phyloP scores from a whole-genome alignment of 2,113 vertebrate genomes.

The Cettia cetti region DNA sequence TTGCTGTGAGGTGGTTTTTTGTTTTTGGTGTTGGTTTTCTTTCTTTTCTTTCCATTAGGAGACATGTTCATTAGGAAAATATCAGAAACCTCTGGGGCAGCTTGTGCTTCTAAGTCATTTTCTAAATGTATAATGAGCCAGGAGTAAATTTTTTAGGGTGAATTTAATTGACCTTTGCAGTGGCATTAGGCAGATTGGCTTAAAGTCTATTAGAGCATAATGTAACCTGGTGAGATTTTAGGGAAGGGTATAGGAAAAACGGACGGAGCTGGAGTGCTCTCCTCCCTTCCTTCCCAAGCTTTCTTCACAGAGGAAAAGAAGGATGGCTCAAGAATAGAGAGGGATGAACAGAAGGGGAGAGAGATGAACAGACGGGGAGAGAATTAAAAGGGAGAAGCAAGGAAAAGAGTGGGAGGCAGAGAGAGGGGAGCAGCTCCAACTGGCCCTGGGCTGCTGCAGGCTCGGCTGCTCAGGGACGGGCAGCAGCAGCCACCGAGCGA shows the following conservation, averaged over 20 bases:
- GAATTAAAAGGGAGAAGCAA: background rate
- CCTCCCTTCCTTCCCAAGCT: background rate
- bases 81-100: slow-evolving; percentile 78
- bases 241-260: slow-evolving; percentile 68
- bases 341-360: slow-evolving; percentile 53
- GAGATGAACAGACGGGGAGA: slow-evolving; percentile 25
- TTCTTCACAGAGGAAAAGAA: slow-evolving; percentile 30
- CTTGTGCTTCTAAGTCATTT: slow-evolving; percentile 79
- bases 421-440: background rate
- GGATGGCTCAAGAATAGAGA: slow-evolving; percentile 44
- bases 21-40: background rate
- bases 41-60: slow-evolving; percentile 43
- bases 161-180: slow-evolving; percentile 85
- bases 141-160: slow-evolving; percentile 80
- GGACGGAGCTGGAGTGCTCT: background rate
- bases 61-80: slow-evolving; percentile 76
- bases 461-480: background rate
- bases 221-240: slow-evolving; percentile 73
- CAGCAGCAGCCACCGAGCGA: background rate
- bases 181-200: slow-evolving; percentile 78
- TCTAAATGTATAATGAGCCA: slow-evolving; percentile 81
- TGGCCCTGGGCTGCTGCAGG: background rate
- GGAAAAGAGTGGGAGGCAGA: background rate
- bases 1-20: background rate
- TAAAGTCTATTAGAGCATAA: slow-evolving; percentile 76